These are phyloP conservation scores for Strigamia transsilvanica DNA, from an alignment of 2,888 invertebrate species.

Conservation along the genomic window DNA sequence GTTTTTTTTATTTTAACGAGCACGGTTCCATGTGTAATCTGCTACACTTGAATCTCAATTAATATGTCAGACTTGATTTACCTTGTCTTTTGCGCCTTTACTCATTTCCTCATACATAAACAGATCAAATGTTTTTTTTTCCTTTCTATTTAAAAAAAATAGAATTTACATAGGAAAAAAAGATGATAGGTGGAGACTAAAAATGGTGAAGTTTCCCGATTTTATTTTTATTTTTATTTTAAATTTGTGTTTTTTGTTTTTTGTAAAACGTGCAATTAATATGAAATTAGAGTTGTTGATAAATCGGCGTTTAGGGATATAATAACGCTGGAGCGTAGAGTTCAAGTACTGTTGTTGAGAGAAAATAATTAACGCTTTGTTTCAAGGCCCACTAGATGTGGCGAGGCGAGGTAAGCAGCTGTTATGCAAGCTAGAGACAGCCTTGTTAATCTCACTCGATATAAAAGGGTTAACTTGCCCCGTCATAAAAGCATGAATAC, in stretches of 20 bases:
- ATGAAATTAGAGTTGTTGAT: slow-evolving; percentile 12
- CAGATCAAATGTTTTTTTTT: background rate
- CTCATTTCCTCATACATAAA: slow-evolving; percentile 30
- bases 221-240: background rate
- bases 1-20: background rate
- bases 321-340: slow-evolving; percentile 10
- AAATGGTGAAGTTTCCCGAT: background rate
- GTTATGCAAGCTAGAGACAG: slow-evolving; percentile 21
- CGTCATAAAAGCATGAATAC: slow-evolving; percentile 42
- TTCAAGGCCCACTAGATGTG: background rate
- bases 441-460: slow-evolving; percentile 26
- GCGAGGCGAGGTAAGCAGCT: slow-evolving; percentile 4
- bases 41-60: slow-evolving; percentile 36
- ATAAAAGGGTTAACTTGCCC: slow-evolving; percentile 32
- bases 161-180: background rate
- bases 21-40: slow-evolving; percentile 3
- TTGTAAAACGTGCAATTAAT: background rate
- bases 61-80: slow-evolving; percentile 37
- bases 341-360: slow-evolving; percentile 35
- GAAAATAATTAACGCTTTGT: slow-evolving; percentile 37
- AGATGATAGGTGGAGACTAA: background rate
- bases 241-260: background rate
- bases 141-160: background rate
- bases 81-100: slow-evolving; percentile 16
- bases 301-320: slow-evolving; percentile 18